Evolutionary conservation across 1,140 invertebrate species (phyloP).

Genomic region (Papilio polytes): DNA sequence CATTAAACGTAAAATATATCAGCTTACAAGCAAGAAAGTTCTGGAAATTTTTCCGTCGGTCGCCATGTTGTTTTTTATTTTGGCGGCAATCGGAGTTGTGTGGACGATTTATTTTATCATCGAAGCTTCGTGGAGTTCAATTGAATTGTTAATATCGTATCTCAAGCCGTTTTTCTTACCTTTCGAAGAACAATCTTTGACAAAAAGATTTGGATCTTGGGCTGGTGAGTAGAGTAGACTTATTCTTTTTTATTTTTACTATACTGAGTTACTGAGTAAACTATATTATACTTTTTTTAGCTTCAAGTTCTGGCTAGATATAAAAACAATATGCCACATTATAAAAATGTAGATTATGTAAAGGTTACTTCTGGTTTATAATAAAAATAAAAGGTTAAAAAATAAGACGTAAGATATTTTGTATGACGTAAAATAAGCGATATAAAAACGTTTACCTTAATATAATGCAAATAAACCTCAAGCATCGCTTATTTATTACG

Average conservation of each 20-base stretch:
- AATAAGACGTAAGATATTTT: not conserved
- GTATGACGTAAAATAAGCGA: not conserved
- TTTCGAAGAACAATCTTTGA: not conserved
- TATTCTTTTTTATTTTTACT: too few species aligned
- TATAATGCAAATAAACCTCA: not conserved
- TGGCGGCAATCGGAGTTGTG: not conserved
- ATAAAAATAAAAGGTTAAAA: too few species aligned
- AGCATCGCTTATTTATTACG: not conserved
- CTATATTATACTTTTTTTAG: too few species aligned
- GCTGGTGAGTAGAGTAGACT: not conserved
- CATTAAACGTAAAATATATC: too few species aligned
- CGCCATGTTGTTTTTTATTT: conserved; percentile 20
- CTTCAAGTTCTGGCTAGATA: too few species aligned
- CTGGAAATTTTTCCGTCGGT: not conserved
- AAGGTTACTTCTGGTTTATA: too few species aligned
- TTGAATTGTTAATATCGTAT: conserved; percentile 2
- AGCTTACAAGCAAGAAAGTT: not conserved
- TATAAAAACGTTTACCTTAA: not conserved
- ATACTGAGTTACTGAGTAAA: too few species aligned
- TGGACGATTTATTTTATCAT: not conserved
- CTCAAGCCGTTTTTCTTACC: conserved; percentile 8
- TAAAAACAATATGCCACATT: too few species aligned
- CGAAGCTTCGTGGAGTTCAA: not conserved
- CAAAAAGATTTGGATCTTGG: conserved; percentile 2
- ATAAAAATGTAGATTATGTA: too few species aligned